Conservation (phyloP, 2,797 vertebrate genomes). For the Sorex maritimensis region DNA sequence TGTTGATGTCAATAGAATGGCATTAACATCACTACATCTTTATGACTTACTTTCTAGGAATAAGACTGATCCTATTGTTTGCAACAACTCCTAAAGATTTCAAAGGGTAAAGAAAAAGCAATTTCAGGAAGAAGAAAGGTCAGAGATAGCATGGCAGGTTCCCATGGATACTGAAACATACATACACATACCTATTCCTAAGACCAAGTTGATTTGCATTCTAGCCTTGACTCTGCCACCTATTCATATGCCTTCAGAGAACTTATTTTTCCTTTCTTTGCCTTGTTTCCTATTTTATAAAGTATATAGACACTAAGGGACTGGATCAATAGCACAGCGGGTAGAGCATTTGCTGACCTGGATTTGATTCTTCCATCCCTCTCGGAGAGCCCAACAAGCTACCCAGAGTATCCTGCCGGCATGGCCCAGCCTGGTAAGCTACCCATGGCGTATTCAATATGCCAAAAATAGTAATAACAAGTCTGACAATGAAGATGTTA, state of each 20-base stretch:
- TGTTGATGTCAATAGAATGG: slow-evolving; percentile 15
- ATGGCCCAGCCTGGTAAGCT: too few species aligned
- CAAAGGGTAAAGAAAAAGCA: slow-evolving; percentile 15
- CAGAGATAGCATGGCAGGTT: not conserved
- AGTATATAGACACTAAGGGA: not conserved
- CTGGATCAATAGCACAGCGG: too few species aligned
- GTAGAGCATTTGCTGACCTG: too few species aligned
- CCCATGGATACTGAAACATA: not conserved
- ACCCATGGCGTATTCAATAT: too few species aligned
- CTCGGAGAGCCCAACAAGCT: too few species aligned
- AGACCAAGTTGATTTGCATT: not conserved
- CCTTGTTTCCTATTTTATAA: not conserved
- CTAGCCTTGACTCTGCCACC: not conserved
- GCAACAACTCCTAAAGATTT: not conserved
- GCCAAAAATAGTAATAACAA: too few species aligned
- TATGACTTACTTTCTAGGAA: not conserved
- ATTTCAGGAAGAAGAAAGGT: slow-evolving; percentile 51
- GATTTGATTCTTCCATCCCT: too few species aligned
- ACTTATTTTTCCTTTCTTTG: not conserved
- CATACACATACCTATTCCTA: not conserved
- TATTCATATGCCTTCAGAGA: not conserved
- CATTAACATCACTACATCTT: not conserved
- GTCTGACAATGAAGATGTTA: too few species aligned
- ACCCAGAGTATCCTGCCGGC: too few species aligned
- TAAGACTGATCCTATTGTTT: not conserved